Conservation (phyloP, 2,113 vertebrate genomes). For the Mugil cephalus region DNA sequence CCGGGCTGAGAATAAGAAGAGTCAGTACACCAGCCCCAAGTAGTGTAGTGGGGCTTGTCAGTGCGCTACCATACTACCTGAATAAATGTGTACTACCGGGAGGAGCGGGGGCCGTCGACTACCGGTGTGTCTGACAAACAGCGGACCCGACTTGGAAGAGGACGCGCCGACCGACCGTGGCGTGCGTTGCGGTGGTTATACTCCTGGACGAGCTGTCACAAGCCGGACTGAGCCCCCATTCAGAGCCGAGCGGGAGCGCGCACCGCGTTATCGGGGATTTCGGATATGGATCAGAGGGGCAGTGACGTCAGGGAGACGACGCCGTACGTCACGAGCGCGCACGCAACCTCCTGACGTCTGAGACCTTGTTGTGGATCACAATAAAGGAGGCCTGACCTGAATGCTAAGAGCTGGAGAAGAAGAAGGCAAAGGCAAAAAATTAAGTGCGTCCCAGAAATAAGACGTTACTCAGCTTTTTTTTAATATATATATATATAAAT, state of each 20-base stretch:
- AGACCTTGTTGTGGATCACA: constrained; percentile 23
- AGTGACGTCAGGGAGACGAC: constrained; percentile 67
- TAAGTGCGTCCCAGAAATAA: too few relatives aligned
- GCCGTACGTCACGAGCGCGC: constrained; percentile 47
- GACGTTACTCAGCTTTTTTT: too few relatives aligned
- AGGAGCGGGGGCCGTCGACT: constrained; percentile 28
- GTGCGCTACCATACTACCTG: constrained; percentile 45
- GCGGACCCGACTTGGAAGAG: constrained; percentile 34
- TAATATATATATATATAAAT: too few relatives aligned
- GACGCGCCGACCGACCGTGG: constrained; percentile 8
- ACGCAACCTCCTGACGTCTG: constrained; percentile 48
- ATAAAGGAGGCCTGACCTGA: neutral
- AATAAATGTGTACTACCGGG: constrained; percentile 42
- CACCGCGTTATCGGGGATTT: constrained; percentile 76
- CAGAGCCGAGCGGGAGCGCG: constrained; percentile 70
- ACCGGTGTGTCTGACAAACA: constrained; percentile 21
- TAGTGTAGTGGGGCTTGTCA: constrained; percentile 31
- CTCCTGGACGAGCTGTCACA: constrained; percentile 64
- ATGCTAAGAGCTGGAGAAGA: neutral
- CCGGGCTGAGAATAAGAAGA: constrained; percentile 46
- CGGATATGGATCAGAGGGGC: constrained; percentile 57
- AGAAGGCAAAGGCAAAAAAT: too few relatives aligned
- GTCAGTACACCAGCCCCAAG: constrained; percentile 43
- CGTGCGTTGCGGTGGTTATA: constrained; percentile 16
- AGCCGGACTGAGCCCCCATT: constrained; percentile 70